These are phyloP conservation scores for Coryphaenoides rupestris DNA, from an alignment of 2,113 vertebrate genomes.

Conservation along the genomic window DNA sequence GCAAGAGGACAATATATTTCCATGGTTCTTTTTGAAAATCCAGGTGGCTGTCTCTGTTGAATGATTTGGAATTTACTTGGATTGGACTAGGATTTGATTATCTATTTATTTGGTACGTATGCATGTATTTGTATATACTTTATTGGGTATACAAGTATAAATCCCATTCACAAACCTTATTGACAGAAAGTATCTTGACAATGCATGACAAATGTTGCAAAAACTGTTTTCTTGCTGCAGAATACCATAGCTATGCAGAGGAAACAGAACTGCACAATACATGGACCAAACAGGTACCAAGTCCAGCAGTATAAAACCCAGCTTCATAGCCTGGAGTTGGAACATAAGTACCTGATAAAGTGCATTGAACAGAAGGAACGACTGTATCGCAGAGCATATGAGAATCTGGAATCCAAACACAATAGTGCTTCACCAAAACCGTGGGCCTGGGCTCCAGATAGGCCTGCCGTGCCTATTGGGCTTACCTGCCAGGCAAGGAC, in stretches of 20 bases:
- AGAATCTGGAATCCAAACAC: slow-evolving; percentile 15
- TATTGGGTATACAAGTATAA: no score
- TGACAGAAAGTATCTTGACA: no score
- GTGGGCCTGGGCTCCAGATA: neutral
- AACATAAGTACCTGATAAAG: slow-evolving; percentile 17
- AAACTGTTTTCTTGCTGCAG: no score
- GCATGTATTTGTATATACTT: no score
- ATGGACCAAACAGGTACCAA: slow-evolving; percentile 25
- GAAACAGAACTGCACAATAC: neutral
- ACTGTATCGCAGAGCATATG: slow-evolving; percentile 6
- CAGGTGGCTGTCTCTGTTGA: no score
- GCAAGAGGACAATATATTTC: no score
- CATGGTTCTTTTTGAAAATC: no score
- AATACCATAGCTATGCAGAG: slow-evolving; percentile 8
- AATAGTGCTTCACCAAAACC: neutral
- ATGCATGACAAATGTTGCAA: neutral
- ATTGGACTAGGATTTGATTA: no score
- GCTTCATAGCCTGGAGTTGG: slow-evolving; percentile 26
- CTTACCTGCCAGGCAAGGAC: neutral
- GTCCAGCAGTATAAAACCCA: slow-evolving; percentile 15
- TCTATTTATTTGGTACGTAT: no score
- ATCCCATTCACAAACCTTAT: no score
- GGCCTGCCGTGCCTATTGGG: slow-evolving; percentile 4
- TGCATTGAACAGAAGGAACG: slow-evolving; percentile 17
- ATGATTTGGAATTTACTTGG: no score